phyloP scores from a whole-genome alignment of 1,140 invertebrate species.

The Mizuhopecten yessoensis region DNA sequence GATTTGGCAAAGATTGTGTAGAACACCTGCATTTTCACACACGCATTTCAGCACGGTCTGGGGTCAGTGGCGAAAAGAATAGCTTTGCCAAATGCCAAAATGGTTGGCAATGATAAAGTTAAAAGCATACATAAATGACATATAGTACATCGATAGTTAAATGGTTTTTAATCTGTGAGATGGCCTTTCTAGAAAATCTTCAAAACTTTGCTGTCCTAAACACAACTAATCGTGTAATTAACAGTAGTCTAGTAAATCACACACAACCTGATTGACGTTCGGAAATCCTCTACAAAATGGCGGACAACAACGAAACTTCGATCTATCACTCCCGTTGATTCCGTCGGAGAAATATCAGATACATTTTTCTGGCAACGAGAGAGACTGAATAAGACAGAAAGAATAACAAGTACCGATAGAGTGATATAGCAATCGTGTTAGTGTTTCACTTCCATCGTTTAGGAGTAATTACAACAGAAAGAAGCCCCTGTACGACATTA shows the following conservation, averaged over 20 bases:
- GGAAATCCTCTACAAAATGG: background rate
- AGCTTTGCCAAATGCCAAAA: background rate
- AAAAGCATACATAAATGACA: conserved; percentile 3
- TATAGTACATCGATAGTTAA: background rate
- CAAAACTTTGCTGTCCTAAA: background rate
- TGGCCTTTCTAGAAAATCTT: background rate
- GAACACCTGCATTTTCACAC: conserved; percentile 22
- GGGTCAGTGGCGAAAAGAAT: background rate
- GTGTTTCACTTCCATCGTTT: too few species aligned
- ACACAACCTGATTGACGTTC: too few species aligned
- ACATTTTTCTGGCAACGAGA: background rate
- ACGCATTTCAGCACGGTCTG: conserved; percentile 21
- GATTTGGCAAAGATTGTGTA: conserved; percentile 20
- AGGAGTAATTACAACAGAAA: too few species aligned
- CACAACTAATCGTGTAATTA: background rate
- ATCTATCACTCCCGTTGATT: too few species aligned
- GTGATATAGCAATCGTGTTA: too few species aligned
- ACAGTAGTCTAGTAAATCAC: background rate
- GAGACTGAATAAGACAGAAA: too few species aligned
- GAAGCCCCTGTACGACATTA: too few species aligned
- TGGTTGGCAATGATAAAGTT: background rate
- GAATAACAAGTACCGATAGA: too few species aligned
- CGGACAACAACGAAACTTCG: too few species aligned
- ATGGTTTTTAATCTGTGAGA: background rate
- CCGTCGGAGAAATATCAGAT: background rate